Evolutionary conservation across 2,888 invertebrate species (phyloP).

Genomic region (Drosophila infuscata): DNA sequence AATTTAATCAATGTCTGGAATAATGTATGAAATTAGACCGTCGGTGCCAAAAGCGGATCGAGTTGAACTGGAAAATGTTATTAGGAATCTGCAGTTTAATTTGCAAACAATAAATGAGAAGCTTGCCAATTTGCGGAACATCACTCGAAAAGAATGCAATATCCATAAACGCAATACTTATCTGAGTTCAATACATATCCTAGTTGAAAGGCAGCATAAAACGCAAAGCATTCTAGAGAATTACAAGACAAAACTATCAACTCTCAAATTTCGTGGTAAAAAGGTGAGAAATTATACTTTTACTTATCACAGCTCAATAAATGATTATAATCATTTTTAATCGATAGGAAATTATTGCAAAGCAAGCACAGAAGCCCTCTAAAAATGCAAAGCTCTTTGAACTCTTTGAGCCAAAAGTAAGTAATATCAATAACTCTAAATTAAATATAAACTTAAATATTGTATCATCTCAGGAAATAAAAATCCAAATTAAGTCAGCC

Average conservation of each 20-base stretch:
- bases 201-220: conserved; percentile 41
- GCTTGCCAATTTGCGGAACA: conserved; percentile 20
- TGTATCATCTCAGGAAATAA: conserved; percentile 5
- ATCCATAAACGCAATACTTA: background rate
- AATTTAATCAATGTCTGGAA: conserved; percentile 8
- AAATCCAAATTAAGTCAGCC: background rate
- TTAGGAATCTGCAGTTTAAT: conserved; percentile 17
- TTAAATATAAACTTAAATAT: background rate
- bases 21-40: background rate
- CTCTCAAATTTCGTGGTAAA: background rate
- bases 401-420: conserved; percentile 38
- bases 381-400: conserved; percentile 44
- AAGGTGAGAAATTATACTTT: conserved; percentile 3
- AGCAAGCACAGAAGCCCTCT: background rate
- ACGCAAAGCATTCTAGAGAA: conserved; percentile 26
- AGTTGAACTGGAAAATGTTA: background rate
- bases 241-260: conserved; percentile 18
- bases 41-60: background rate
- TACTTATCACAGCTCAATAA: background rate
- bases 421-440: background rate
- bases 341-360: conserved; percentile 1
- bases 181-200: conserved; percentile 19
- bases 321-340: background rate
- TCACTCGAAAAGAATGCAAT: conserved; percentile 21
- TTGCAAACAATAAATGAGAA: conserved; percentile 36